phyloP scores from a whole-genome alignment of 2,113 vertebrate genomes.

The Ovibos moschatus region DNA sequence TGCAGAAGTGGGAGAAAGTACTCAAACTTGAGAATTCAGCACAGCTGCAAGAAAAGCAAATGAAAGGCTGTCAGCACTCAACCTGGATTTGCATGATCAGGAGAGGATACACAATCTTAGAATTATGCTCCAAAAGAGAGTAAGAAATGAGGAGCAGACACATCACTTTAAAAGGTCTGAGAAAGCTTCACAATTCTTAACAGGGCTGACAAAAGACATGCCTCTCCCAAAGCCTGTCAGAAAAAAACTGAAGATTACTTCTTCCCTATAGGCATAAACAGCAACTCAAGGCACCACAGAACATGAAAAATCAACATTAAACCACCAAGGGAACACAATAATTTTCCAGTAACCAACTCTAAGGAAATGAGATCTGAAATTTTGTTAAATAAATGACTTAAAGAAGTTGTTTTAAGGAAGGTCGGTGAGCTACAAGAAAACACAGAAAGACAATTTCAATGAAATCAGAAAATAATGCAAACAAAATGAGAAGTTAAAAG shows the following conservation, averaged over 20 bases:
- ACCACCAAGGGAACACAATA: background rate
- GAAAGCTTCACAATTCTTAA: background rate
- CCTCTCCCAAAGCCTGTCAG: background rate
- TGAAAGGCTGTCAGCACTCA: background rate
- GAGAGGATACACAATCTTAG: background rate
- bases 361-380: background rate
- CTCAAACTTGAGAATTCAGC: background rate
- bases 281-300: background rate
- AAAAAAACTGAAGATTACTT: background rate
- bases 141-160: background rate
- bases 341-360: background rate
- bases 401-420: background rate
- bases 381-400: background rate
- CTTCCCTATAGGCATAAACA: background rate
- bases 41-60: background rate
- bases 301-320: background rate
- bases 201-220: background rate
- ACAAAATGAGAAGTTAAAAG: background rate
- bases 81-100: background rate
- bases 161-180: background rate
- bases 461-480: background rate
- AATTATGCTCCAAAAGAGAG: background rate
- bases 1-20: background rate
- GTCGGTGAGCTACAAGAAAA: background rate
- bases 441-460: background rate